Evolutionary conservation across 2,113 vertebrate genomes (phyloP).

Genomic region (Tachysurus fulvidraco): DNA sequence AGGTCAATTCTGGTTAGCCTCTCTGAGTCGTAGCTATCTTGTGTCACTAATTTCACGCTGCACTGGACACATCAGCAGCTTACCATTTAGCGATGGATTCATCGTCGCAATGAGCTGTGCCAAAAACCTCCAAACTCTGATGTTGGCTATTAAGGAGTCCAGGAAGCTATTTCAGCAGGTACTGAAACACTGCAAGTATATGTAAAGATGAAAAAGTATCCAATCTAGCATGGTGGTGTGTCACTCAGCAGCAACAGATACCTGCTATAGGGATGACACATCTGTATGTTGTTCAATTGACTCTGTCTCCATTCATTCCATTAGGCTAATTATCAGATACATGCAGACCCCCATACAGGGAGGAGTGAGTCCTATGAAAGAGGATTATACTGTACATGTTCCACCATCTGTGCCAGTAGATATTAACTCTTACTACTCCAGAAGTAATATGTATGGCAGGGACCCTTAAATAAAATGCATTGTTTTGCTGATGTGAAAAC

Average conservation of each 20-base stretch:
- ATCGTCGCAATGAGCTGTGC: conserved; percentile 8
- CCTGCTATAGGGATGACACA: conserved; percentile 20
- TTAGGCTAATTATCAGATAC: conserved; percentile 52
- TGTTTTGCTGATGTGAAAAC: not conserved
- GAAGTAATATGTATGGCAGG: conserved; percentile 3
- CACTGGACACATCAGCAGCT: conserved; percentile 24
- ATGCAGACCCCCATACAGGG: conserved; percentile 40
- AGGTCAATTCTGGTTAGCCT: conserved; percentile 8
- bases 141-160: conserved; percentile 32
- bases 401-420: conserved; percentile 55
- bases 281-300: conserved; percentile 36
- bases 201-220: conserved; percentile 23
- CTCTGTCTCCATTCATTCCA: conserved; percentile 46
- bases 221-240: conserved; percentile 7
- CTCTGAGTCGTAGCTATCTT: not conserved
- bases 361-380: conserved; percentile 56
- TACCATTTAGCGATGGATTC: conserved; percentile 39
- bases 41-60: conserved; percentile 27
- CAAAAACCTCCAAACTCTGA: conserved; percentile 28
- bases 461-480: not conserved
- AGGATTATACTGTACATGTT: conserved; percentile 58
- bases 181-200: conserved; percentile 20
- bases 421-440: conserved; percentile 50
- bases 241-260: conserved; percentile 38
- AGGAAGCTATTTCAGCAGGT: conserved; percentile 34